Percentiles rank a stretch among this genome's conserved stretches.
Evolutionary conservation across 2,888 invertebrate species (phyloP).

Genomic region (Caenorhabditis zanzibari): DNA sequence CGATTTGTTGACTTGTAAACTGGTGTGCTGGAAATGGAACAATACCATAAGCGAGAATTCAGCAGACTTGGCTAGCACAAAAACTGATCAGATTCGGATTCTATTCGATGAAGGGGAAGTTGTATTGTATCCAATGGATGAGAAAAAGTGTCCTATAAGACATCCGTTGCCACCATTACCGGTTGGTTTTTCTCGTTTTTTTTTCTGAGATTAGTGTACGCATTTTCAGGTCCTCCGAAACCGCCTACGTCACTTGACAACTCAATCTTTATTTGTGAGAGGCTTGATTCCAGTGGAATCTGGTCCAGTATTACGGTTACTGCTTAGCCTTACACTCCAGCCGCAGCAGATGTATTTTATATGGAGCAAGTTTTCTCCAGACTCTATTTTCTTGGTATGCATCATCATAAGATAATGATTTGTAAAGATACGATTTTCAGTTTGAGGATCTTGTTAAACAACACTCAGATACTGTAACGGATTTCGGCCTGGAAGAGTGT

Average conservation of each 20-base stretch:
- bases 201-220: not conserved
- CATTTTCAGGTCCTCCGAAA: constrained; percentile 63
- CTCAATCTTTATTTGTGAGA: constrained; percentile 76
- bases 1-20: constrained; percentile 63
- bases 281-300: constrained; percentile 79
- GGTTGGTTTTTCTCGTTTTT: constrained; percentile 55
- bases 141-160: constrained; percentile 70
- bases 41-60: constrained; percentile 56
- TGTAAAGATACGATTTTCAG: constrained; percentile 47
- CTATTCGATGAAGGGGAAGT: constrained; percentile 80
- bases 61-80: constrained; percentile 47
- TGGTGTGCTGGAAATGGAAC: constrained; percentile 71
- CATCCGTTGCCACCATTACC: constrained; percentile 74
- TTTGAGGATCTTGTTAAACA: constrained; percentile 64
- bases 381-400: constrained; percentile 64
- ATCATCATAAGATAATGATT: not conserved
- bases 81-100: constrained; percentile 77
- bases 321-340: constrained; percentile 64
- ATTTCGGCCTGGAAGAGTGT: constrained; percentile 77
- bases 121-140: constrained; percentile 75
- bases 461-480: constrained; percentile 64
- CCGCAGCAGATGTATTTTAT: constrained; percentile 79
- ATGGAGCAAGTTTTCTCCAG: constrained; percentile 76
- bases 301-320: constrained; percentile 70
- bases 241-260: constrained; percentile 68